Base-by-base conservation (phyloP, 2,113 vertebrate genomes). In the Speoplatyrhinus poulsoni region DNA sequence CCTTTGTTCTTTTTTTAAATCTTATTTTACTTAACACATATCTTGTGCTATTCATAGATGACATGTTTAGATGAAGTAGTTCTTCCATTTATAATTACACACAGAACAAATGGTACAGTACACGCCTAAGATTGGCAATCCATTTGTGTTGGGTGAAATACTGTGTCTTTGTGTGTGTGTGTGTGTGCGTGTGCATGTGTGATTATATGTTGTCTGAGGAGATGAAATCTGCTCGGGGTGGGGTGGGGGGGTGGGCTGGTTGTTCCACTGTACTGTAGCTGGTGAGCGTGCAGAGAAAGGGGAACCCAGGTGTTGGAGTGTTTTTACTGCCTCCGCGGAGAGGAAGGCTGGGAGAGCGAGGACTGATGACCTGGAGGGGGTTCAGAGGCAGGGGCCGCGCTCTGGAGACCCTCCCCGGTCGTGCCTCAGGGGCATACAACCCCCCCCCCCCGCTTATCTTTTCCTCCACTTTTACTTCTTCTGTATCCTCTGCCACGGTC, bases 251-350 rank as follows among this genome's bases (percentile, higher is more conserved):
- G 72, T 86, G 72, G 46, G 81, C 80, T 67, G 55, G 69, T 78
- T 81, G 79, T 73, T 26, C 26, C 26, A 26, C 26, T 81, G 85
- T 91, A 85, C 75, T 77, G 95, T 88, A 93, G 93, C 92, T 93
- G 83, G 92, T 93, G 93, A 69, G 91, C 87, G 82, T 93, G 89
- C 89, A 93, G 92, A 71, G 73, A 78, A 86, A 80, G 84, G 84
- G 77, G 90, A 86, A 90, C 87, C 90, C 89, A 92, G 91, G 90
- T 93, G 92, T 87, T 90, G 88, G 0, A 86, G 86, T 91, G 84
- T 92, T 92, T 94, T 90, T 85, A 89, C 90, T 90, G 88, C 79
- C 86, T 93, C 87, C 89, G 84, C 72, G 82, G 90, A 89, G 89
- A 91, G 88, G 90, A 90, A 90, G 87, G 89, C 89, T 82, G 83